Conservation (phyloP, 2,888 invertebrate genomes). For the Ochlodes sylvanus region DNA sequence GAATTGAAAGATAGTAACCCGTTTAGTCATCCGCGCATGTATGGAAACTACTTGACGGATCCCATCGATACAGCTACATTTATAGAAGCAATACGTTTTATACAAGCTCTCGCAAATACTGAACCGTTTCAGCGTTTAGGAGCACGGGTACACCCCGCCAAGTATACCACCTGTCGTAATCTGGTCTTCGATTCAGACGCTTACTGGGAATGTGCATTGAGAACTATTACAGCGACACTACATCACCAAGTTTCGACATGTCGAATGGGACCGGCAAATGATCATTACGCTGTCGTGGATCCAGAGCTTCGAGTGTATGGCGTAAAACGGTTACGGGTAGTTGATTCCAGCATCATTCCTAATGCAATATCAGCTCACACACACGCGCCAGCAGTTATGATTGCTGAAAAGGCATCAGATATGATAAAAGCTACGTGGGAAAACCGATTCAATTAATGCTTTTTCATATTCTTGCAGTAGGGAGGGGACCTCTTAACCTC, state of each 20-base stretch:
- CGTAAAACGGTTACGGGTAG: conserved; percentile 85
- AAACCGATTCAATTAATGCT: neutral
- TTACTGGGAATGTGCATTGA: conserved; percentile 89
- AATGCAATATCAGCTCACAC: conserved; percentile 87
- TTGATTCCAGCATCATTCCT: conserved; percentile 89
- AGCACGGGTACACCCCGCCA: conserved; percentile 78
- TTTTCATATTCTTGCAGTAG: too few species aligned
- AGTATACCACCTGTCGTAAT: conserved; percentile 80
- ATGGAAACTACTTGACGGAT: conserved; percentile 91
- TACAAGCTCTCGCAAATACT: conserved; percentile 84
- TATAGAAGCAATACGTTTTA: conserved; percentile 86
- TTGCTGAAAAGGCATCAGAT: conserved; percentile 90
- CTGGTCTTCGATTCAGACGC: conserved; percentile 84
- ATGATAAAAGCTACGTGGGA: conserved; percentile 84
- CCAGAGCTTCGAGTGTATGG: conserved; percentile 86
- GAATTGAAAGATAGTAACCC: conserved; percentile 90
- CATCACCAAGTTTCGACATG: conserved; percentile 89
- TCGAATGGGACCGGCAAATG: conserved; percentile 88
- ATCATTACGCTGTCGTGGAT: conserved; percentile 87
- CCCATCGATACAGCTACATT: conserved; percentile 84
- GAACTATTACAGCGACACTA: conserved; percentile 85
- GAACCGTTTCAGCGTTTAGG: conserved; percentile 85
- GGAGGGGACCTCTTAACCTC: too few species aligned
- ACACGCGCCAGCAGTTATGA: conserved; percentile 88
- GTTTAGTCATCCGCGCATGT: conserved; percentile 89